Percentiles rank a stretch among this genome's conserved stretches.
Conservation (phyloP, 2,888 invertebrate species). For the Synergus umbraculus region DNA sequence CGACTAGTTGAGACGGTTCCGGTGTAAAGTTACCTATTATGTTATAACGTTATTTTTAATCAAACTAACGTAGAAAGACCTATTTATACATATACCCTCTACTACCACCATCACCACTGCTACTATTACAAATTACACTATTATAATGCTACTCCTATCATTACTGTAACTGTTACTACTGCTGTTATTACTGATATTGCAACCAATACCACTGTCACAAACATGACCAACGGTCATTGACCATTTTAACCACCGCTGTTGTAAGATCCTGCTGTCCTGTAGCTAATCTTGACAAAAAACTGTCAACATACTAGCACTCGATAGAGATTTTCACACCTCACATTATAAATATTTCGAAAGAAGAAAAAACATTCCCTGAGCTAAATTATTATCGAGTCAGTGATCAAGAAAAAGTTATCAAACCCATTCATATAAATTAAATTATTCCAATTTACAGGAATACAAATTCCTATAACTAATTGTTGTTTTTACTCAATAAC, state of each 20-base stretch:
- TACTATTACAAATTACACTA: constrained; percentile 49
- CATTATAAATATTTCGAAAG: constrained; percentile 6
- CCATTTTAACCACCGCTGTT: constrained; percentile 1
- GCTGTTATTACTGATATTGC: constrained; percentile 32
- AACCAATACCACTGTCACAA: constrained; percentile 20
- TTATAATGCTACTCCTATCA: constrained; percentile 47
- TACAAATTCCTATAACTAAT: background rate
- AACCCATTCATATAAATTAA: background rate
- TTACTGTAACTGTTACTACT: constrained; percentile 19
- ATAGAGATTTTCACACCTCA: constrained; percentile 29
- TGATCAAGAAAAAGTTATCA: constrained; percentile 1
- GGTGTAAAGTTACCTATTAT: constrained; percentile 75
- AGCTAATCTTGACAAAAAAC: constrained; percentile 9
- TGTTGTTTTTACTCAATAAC: background rate
- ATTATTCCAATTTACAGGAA: background rate
- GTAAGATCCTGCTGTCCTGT: constrained; percentile 18
- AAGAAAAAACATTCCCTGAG: background rate
- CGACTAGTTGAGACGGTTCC: constrained; percentile 60
- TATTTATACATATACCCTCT: constrained; percentile 70
- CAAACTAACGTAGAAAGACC: constrained; percentile 70
- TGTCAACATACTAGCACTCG: background rate
- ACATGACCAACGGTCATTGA: background rate
- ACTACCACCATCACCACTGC: constrained; percentile 47
- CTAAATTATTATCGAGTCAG: constrained; percentile 10
- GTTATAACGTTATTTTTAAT: constrained; percentile 72